phyloP scores from a whole-genome alignment of 1,140 invertebrate species.

The Copidosoma floridanum region DNA sequence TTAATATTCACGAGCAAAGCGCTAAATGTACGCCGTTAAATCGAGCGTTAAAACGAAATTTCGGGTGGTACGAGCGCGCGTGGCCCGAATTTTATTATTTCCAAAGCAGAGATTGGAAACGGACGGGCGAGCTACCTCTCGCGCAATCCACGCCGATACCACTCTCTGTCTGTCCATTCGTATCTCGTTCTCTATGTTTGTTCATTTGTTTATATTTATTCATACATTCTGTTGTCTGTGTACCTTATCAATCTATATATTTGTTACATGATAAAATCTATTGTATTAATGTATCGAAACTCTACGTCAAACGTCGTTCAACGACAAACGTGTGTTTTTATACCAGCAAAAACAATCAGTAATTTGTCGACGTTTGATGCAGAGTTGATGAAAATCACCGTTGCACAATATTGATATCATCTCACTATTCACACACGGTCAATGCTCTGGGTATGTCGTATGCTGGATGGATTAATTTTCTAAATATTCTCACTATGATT shows the following conservation, averaged over 20 bases:
- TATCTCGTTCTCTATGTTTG: no score
- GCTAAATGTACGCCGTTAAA: no score
- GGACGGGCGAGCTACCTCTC: conserved; percentile 38
- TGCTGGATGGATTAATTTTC: conserved; percentile 56
- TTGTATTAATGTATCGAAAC: no score
- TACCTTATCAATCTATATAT: conserved; percentile 13
- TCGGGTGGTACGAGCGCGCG: no score
- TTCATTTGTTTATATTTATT: conserved; percentile 35
- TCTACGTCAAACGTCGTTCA: no score
- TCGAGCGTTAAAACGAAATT: no score
- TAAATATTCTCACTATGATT: no score
- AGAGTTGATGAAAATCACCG: conserved; percentile 24
- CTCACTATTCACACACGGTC: conserved; percentile 50
- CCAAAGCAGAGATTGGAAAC: conserved; percentile 33
- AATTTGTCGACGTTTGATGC: no score
- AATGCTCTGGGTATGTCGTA: conserved; percentile 58
- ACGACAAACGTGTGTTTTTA: no score
- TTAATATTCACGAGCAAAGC: no score
- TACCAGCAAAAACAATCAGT: no score
- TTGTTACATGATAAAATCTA: not conserved
- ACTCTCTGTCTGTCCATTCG: conserved; percentile 44
- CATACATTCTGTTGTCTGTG: conserved; percentile 22
- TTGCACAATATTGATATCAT: conserved; percentile 49
- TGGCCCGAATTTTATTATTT: no score
- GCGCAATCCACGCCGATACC: conserved; percentile 25